These are phyloP conservation scores for Anthophora plumipes DNA, from an alignment of 2,888 invertebrate genomes.

Conservation along the genomic window DNA sequence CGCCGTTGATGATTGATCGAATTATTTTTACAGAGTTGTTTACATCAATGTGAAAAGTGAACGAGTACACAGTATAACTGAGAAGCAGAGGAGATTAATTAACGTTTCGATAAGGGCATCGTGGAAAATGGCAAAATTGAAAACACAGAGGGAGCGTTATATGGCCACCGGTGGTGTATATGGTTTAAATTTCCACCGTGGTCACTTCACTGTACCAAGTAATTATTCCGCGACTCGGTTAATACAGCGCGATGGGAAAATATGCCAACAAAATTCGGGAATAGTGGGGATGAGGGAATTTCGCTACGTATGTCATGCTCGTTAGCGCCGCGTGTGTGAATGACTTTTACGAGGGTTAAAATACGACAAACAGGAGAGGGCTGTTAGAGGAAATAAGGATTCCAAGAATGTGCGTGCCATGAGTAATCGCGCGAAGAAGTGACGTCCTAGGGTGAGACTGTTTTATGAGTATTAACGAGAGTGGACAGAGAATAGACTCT, in stretches of 20 bases:
- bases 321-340: conserved; percentile 3
- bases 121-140: conserved; percentile 30
- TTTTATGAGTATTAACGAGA: conserved; percentile 1
- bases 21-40: neutral
- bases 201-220: conserved; percentile 33
- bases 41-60: neutral
- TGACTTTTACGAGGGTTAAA: neutral
- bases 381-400: conserved; percentile 4
- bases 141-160: conserved; percentile 12
- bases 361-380: neutral
- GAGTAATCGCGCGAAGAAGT: conserved; percentile 1
- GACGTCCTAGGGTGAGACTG: neutral
- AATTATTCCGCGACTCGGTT: conserved; percentile 34
- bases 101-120: conserved; percentile 22
- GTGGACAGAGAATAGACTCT: neutral
- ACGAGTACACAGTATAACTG: neutral
- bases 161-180: neutral
- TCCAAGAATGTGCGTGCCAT: conserved; percentile 17
- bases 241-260: conserved; percentile 21
- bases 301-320: conserved; percentile 7
- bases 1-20: neutral
- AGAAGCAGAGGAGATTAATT: conserved; percentile 29
- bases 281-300: conserved; percentile 18
- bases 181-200: conserved; percentile 17
- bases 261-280: conserved; percentile 16